These are phyloP conservation scores for Leuciscus idus DNA, from an alignment of 2,113 vertebrate species.

Conservation along the genomic window DNA sequence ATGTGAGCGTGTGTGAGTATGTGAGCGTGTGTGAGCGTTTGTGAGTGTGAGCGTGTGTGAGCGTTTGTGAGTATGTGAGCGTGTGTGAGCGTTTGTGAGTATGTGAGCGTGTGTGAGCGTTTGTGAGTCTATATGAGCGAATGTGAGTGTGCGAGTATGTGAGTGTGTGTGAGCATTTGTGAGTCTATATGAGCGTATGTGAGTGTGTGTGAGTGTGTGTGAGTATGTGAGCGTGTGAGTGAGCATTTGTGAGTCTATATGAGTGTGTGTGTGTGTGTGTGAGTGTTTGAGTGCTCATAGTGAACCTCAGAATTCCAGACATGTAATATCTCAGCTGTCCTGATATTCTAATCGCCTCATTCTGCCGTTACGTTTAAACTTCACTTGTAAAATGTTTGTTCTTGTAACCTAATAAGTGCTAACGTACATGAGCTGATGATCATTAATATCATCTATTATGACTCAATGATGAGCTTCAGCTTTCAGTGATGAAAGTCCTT, in stretches of 20 bases:
- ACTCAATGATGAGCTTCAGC: background rate
- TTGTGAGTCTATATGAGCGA: no score
- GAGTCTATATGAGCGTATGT: no score
- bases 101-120: no score
- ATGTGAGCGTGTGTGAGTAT: no score
- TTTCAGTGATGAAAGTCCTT: background rate
- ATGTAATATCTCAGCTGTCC: no score
- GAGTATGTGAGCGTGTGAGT: no score
- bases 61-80: background rate
- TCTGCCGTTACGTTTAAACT: no score
- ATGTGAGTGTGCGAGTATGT: accelerated
- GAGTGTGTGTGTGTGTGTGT: background rate
- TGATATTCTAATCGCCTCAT: no score
- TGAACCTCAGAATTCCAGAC: no score
- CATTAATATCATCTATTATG: background rate
- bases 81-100: background rate
- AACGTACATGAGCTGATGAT: background rate
- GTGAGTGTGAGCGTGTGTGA: background rate
- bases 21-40: background rate
- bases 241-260: accelerated
- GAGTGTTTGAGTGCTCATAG: background rate
- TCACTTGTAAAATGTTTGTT: no score
- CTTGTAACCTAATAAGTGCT: no score
- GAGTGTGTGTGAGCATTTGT: background rate
- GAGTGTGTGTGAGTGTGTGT: accelerated